Evolutionary conservation across 1,140 invertebrate genomes (phyloP), one percentile per base, ranked within the genome.

Genomic region (Asobara japonica): DNA sequence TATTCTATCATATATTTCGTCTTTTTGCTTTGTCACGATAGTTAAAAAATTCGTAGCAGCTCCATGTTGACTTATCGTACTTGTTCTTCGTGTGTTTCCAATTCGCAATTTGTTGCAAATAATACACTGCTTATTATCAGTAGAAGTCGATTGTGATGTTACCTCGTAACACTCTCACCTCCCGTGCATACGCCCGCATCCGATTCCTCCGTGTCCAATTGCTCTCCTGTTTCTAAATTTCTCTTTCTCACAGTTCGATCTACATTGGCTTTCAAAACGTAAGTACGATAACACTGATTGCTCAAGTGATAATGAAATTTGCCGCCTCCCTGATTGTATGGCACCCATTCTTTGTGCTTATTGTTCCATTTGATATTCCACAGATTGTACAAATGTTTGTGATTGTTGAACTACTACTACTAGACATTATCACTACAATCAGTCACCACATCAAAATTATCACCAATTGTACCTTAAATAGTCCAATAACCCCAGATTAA

Each of bases 261-360:
- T n/a, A 62, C 20, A 13, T 62, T 22, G 22, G 11, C 11, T 18
- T n/a, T 62, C 11, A 18, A 10, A 5, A 29, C 29, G 11, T 62
- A 62, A 18, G 22, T 62, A n/a, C 20, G 11, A 22, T 62, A 62
- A 29, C 60, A 62, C 10, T 62, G 13, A 22, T 62, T 62, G 22
- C 2, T n/a, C 60, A 62, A 13, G 20, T 62, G 60, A 22, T 62
- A 62, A 18, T 10, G 22, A 11, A 62, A 62, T 22, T 62, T 33
- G 31, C 31, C 60, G 29, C 11, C 60, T n/a, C 22, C 60, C 22
- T n/a, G 60, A 13, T 62, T 25, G 2, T 22, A 62, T 62, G 13
- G 22, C n/a, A 62, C 30, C 22, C n/a, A 62, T 62, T 62, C 22
- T 62, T 25, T 62, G 22, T 62, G 22, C 22, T 62, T 62, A 33